Conservation (phyloP, 2,797 vertebrate species). For the Hemitrygon akajei region DNA sequence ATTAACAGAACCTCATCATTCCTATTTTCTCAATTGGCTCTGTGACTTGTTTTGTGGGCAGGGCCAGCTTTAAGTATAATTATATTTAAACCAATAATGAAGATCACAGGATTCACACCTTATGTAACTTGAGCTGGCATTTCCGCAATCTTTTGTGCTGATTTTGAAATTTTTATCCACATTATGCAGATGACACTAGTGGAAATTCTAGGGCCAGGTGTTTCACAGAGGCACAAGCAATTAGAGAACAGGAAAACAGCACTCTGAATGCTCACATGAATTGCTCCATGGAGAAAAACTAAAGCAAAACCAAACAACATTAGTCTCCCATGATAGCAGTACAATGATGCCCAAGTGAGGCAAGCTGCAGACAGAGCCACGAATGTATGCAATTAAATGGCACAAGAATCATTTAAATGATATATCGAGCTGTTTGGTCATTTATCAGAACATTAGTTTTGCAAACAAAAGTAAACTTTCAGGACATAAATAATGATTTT, state of each 20-base stretch:
- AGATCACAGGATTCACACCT: background rate
- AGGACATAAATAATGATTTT: background rate
- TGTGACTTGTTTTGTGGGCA: background rate
- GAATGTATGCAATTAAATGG: slow-evolving; percentile 45
- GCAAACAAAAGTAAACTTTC: too few species aligned
- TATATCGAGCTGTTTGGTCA: background rate
- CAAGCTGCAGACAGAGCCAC: slow-evolving; percentile 45
- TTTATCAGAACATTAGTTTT: slow-evolving; percentile 13
- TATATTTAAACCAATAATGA: background rate
- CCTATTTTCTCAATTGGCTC: background rate
- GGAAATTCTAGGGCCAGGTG: slow-evolving; percentile 42
- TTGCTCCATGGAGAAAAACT: slow-evolving; percentile 54
- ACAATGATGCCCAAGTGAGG: slow-evolving; percentile 47
- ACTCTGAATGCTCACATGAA: slow-evolving; percentile 54
- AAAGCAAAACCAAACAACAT: slow-evolving; percentile 53
- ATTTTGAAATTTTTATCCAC: background rate
- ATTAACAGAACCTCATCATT: background rate
- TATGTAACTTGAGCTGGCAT: background rate
- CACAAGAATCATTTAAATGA: slow-evolving; percentile 5
- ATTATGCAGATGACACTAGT: background rate
- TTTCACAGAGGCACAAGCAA: slow-evolving; percentile 63
- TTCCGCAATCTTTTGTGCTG: background rate
- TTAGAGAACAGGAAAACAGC: slow-evolving; percentile 69
- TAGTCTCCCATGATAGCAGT: slow-evolving; percentile 48
- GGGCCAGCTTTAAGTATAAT: background rate